A percentile compares a stretch with the other conserved stretches of the same genome.
phyloP scores from a whole-genome alignment of 2,113 vertebrate genomes.

The Lutjanus erythropterus region DNA sequence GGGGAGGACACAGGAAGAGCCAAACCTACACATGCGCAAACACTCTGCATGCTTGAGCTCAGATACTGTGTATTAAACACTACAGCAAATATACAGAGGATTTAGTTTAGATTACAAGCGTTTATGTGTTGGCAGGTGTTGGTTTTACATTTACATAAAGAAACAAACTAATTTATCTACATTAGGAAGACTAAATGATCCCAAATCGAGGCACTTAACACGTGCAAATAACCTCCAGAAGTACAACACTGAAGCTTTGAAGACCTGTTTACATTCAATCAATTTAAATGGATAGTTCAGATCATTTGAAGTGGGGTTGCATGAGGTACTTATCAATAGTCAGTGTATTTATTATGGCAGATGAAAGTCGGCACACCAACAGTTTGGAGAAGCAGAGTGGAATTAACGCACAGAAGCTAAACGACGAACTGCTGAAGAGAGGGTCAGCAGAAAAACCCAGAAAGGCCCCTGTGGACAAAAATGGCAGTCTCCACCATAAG shows the following conservation, averaged over 20 bases:
- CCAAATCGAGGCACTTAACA: neutral
- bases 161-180: conserved; percentile 9
- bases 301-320: too few relatives aligned
- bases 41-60: neutral
- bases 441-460: too few relatives aligned
- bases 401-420: too few relatives aligned
- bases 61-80: neutral
- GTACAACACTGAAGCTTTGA: neutral
- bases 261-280: neutral
- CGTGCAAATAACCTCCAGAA: neutral
- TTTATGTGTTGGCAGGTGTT: neutral
- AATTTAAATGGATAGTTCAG: too few relatives aligned
- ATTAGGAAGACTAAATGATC: neutral
- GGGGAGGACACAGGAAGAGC: neutral
- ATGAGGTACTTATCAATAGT: too few relatives aligned
- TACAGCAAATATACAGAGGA: neutral
- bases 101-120: neutral
- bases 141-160: neutral
- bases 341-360: too few relatives aligned
- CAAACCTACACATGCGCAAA: neutral
- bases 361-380: too few relatives aligned
- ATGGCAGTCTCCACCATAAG: too few relatives aligned
- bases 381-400: too few relatives aligned
- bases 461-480: too few relatives aligned
- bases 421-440: too few relatives aligned